These are phyloP conservation scores for Diarsia brunnea DNA, from an alignment of 2,888 invertebrate species.

Conservation along the genomic window DNA sequence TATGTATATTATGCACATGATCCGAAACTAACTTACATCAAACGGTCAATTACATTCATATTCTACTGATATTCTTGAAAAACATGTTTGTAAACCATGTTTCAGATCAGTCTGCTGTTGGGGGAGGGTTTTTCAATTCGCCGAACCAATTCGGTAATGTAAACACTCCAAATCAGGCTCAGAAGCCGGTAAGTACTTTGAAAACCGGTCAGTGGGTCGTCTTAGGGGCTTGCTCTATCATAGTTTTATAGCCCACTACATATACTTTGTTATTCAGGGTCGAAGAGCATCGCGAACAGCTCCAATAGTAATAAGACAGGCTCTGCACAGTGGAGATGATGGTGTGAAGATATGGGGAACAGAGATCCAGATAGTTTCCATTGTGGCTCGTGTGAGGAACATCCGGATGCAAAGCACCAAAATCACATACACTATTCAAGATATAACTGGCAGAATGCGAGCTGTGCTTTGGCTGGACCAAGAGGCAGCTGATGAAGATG, in stretches of 20 bases:
- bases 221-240: neutral
- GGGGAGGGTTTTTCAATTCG: constrained; percentile 88
- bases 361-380: constrained; percentile 86
- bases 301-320: constrained; percentile 88
- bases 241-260: neutral
- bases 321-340: constrained; percentile 86
- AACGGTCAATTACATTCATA: neutral
- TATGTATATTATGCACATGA: neutral
- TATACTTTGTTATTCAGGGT: constrained; percentile 73
- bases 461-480: constrained; percentile 88
- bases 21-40: neutral
- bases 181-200: constrained; percentile 80
- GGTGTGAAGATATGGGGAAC: constrained; percentile 89
- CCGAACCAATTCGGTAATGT: constrained; percentile 87
- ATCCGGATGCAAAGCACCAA: constrained; percentile 88
- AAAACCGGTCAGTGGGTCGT: no score
- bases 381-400: constrained; percentile 85
- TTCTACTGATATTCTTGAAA: no score
- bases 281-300: constrained; percentile 87
- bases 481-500: constrained; percentile 88
- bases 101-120: constrained; percentile 86
- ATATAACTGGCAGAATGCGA: constrained; percentile 88
- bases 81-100: constrained; percentile 36
- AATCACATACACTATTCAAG: constrained; percentile 89
- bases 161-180: constrained; percentile 85